Conservation (phyloP, 2,888 invertebrate genomes). For the Hemistola chrysoprasaria region DNA sequence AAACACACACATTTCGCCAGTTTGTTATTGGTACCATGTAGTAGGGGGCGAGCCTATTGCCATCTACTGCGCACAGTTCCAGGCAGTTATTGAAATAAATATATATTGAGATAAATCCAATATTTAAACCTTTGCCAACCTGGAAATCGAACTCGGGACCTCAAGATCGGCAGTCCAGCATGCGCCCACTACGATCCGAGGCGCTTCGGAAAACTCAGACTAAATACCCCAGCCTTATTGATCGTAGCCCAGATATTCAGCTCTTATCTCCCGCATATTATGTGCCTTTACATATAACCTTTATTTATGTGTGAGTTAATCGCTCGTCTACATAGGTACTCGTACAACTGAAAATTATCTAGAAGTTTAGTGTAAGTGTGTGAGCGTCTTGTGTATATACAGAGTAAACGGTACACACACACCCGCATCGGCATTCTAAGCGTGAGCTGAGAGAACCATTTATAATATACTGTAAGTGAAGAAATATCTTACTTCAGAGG, state of each 20-base stretch:
- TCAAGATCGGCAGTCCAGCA: no score
- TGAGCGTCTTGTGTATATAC: slow-evolving; percentile 1
- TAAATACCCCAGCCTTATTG: slow-evolving; percentile 4
- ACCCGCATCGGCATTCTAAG: slow-evolving; percentile 12
- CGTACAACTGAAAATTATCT: slow-evolving; percentile 5
- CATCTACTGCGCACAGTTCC: no score
- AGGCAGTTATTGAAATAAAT: no score
- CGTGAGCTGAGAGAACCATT: slow-evolving; percentile 40
- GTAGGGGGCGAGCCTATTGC: no score
- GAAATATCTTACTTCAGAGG: slow-evolving; percentile 67
- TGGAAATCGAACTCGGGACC: no score
- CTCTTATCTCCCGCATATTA: slow-evolving; percentile 10
- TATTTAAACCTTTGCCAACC: no score
- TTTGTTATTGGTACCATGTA: no score
- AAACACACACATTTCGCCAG: no score
- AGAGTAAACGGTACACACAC: slow-evolving; percentile 20
- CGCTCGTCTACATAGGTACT: not conserved
- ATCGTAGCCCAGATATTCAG: slow-evolving; percentile 9
- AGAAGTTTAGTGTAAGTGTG: slow-evolving; percentile 14
- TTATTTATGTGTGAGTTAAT: slow-evolving; percentile 13
- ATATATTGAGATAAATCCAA: no score
- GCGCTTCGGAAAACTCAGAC: no score
- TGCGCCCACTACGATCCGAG: no score
- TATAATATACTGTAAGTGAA: slow-evolving; percentile 59
- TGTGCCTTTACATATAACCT: slow-evolving; percentile 2